These are phyloP conservation scores for Ochropacha duplaris DNA, from an alignment of 2,888 invertebrate species.

Conservation along the genomic window DNA sequence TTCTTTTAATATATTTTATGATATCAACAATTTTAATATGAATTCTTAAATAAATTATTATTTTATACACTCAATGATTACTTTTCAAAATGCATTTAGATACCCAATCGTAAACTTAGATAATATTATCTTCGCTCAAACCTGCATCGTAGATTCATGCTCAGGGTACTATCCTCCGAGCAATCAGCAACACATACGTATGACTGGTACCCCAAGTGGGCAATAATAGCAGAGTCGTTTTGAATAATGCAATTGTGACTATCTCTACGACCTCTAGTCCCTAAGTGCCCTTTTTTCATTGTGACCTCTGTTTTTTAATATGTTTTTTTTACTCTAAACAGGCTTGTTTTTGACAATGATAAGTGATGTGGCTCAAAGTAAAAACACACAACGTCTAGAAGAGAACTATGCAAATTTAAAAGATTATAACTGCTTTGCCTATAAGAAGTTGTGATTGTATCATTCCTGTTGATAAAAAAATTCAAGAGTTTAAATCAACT, in stretches of 20 bases:
- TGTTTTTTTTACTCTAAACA: neutral
- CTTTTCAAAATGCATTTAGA: constrained; percentile 1
- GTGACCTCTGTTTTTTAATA: neutral
- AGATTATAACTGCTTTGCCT: no score
- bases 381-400: no score
- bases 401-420: no score
- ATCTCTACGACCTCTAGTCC: constrained; percentile 32
- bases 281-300: neutral
- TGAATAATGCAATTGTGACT: constrained; percentile 76
- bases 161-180: constrained; percentile 60
- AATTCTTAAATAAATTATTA: no score
- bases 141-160: constrained; percentile 57
- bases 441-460: no score
- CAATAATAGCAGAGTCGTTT: constrained; percentile 63
- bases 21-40: no score
- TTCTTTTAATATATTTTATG: no score
- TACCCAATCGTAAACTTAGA: constrained; percentile 10
- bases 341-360: no score
- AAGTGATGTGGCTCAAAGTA: no score
- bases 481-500: no score
- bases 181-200: constrained; percentile 70
- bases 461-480: no score
- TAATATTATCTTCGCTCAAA: constrained; percentile 36
- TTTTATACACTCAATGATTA: neutral
- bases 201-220: constrained; percentile 60